Conservation (phyloP, 2,888 invertebrate species). For the Lithophane leautieri region DNA sequence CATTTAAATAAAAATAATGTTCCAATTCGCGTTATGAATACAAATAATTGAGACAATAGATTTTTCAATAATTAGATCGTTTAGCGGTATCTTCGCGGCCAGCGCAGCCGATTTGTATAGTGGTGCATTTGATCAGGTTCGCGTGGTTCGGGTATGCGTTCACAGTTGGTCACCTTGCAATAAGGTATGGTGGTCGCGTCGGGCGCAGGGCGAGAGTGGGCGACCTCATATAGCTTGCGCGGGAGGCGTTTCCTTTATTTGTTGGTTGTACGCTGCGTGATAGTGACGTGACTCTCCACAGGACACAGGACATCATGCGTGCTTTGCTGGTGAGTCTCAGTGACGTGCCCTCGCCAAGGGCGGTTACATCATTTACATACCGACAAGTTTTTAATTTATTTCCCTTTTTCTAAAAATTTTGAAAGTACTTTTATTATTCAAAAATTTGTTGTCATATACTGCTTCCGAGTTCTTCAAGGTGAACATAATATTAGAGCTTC, state of each 20-base stretch:
- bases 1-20: constrained; percentile 62
- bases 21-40: constrained; percentile 69
- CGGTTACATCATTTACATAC: constrained; percentile 69
- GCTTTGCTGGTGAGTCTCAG: constrained; percentile 85
- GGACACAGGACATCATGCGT: constrained; percentile 85
- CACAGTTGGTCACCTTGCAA: constrained; percentile 87
- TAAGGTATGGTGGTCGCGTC: constrained; percentile 88
- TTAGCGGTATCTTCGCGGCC: constrained; percentile 84
- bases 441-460: constrained; percentile 2
- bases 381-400: constrained; percentile 52
- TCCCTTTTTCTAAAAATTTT: constrained; percentile 34
- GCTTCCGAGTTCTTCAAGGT: constrained; percentile 60
- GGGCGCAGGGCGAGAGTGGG: constrained; percentile 88
- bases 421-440: constrained; percentile 40
- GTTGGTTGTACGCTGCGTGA: constrained; percentile 86
- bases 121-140: constrained; percentile 74
- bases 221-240: constrained; percentile 89
- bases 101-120: constrained; percentile 82
- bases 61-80: constrained; percentile 82
- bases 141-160: constrained; percentile 73
- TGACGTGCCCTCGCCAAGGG: constrained; percentile 72
- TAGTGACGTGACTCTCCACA: constrained; percentile 83
- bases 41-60: constrained; percentile 74
- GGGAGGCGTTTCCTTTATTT: constrained; percentile 89
- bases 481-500: constrained; percentile 22